Conservation (phyloP, 2,797 vertebrate genomes). For the Anabacerthia variegaticeps region DNA sequence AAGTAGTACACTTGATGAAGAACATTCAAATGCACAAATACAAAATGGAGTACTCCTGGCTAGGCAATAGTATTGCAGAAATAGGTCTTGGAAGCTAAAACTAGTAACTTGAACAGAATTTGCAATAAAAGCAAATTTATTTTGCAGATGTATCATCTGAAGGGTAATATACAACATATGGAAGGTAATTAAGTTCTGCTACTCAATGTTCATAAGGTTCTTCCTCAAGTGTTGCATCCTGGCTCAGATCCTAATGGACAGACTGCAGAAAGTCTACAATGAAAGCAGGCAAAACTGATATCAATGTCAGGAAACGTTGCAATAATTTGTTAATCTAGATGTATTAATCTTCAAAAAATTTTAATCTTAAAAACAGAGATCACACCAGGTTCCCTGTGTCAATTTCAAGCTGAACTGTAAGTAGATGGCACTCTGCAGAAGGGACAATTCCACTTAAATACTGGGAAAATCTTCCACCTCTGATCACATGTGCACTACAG, state of each 20-base stretch:
- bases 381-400: background rate
- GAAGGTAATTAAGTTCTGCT: background rate
- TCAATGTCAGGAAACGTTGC: background rate
- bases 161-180: background rate
- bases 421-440: background rate
- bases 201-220: background rate
- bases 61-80: background rate
- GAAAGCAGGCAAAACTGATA: background rate
- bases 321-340: background rate
- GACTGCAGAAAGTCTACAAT: background rate
- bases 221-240: background rate
- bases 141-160: background rate
- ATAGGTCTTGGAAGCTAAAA: background rate
- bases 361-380: background rate
- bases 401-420: background rate
- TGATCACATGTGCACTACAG: background rate
- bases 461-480: background rate
- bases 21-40: background rate
- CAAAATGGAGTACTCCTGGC: background rate
- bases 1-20: background rate
- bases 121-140: background rate
- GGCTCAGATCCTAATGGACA: background rate
- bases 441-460: background rate
- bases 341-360: background rate
- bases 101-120: background rate